Evolutionary conservation across 2,113 vertebrate species (phyloP), one percentile per base, ranked within the genome.

Genomic region (Lethenteron reissneri): DNA sequence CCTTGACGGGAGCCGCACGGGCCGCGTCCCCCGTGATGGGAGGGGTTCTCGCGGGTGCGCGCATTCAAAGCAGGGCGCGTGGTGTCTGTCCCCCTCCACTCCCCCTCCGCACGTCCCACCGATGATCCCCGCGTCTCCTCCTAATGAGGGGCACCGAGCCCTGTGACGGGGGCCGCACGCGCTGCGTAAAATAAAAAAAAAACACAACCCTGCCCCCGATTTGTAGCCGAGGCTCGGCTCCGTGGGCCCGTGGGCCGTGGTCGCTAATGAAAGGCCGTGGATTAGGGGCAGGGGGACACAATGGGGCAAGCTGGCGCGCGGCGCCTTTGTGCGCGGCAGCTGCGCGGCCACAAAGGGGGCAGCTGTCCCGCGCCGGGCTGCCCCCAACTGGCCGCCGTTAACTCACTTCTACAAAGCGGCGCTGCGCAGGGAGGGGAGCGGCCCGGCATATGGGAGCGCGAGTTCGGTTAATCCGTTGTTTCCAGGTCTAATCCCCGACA

Each of bases 281-380:
- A n/a, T 68, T n/a, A 68, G 64, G 25, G 64, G 25, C 8, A 17
- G n/a, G n/a, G 64, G n/a, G 64, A 68, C 25, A 17, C n/a, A 68
- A 68, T 17, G n/a, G 64, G 64, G 64, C 64, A 68, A 68, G 64
- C 64, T 68, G 64, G n/a, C 64, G 64, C n/a, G 64, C 25, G 25
- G 64, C n/a, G 64, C 64, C 64, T 17, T 68, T 68, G 64, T 68
- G 9, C n/a, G n/a, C 64, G 64, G 64, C n/a, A 68, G 64, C n/a
- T 68, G 64, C 64, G 64, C 9, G n/a, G n/a, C n/a, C 6, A 41
- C 41, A 41, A 41, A 41, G 41, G 41, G 41, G 41, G 41, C 41
- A 41, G 41, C 41, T 41, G 41, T 41, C 6, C 41, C 41, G 41
- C 41, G 41, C 41, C 5, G 41, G 6, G 41, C 41, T 41, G 41